A percentile compares a stretch with the other conserved stretches of the same genome.
Conservation (phyloP, 64 coral and sea anemone genomes). For the Anthopleura sola region DNA sequence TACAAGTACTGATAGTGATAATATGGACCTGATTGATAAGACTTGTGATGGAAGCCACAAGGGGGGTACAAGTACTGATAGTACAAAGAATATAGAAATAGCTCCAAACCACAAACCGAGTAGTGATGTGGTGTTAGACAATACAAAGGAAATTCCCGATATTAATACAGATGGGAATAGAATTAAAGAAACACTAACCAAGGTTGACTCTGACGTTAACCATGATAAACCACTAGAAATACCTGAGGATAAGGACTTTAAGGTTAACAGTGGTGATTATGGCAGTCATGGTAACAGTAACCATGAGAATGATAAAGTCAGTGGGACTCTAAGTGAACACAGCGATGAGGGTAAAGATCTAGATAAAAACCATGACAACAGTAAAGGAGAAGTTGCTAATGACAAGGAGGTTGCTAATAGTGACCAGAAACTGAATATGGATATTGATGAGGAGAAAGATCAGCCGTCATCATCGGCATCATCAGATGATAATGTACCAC, state of each 20-base stretch:
- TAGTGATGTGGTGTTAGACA: neutral
- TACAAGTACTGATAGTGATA: neutral
- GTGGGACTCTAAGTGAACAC: neutral
- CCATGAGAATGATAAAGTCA: neutral
- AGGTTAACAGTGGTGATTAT: neutral
- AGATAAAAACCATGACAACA: neutral
- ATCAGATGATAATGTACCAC: slow-evolving; percentile 47
- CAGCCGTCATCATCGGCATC: neutral
- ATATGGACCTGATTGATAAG: neutral
- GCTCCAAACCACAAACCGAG: neutral
- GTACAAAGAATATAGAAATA: neutral
- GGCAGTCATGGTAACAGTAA: neutral
- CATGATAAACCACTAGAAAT: neutral
- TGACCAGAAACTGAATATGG: neutral
- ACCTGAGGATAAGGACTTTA: neutral
- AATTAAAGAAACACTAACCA: neutral
- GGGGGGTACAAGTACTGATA: neutral
- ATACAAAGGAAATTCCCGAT: neutral
- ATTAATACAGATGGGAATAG: neutral
- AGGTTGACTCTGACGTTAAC: neutral
- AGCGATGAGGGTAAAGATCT: too few relatives aligned
- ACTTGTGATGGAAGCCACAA: neutral
- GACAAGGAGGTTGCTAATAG: neutral
- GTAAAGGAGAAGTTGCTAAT: neutral
- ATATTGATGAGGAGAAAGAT: neutral